phyloP scores from a whole-genome alignment of 2,888 invertebrate genomes.

The Tinea trinotella region DNA sequence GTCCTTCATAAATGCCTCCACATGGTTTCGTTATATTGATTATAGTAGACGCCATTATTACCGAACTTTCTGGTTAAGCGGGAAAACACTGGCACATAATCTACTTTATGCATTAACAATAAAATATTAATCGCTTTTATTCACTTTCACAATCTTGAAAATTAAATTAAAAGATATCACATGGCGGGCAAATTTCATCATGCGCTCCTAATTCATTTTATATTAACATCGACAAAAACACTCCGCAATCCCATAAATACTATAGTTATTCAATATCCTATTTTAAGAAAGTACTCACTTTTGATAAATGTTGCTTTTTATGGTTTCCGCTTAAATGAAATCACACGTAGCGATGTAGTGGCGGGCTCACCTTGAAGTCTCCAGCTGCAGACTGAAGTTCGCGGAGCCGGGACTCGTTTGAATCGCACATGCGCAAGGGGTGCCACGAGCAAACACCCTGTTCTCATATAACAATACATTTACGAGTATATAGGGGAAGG shows the following conservation, averaged over 20 bases:
- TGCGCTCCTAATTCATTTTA: neutral
- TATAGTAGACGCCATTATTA: neutral
- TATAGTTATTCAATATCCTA: neutral
- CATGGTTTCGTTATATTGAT: slow-evolving; percentile 30
- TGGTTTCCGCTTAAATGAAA: neutral
- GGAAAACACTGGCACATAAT: neutral
- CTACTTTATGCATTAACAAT: neutral
- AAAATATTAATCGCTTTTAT: neutral
- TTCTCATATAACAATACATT: slow-evolving; percentile 7
- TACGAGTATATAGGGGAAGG: slow-evolving; percentile 8
- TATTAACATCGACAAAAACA: neutral
- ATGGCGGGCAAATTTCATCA: neutral
- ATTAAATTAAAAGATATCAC: neutral
- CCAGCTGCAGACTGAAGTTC: slow-evolving; percentile 55
- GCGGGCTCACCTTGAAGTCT: slow-evolving; percentile 32
- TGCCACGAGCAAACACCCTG: neutral
- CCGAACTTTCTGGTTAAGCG: neutral
- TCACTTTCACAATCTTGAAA: neutral
- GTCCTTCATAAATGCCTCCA: slow-evolving; percentile 26
- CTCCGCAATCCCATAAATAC: neutral
- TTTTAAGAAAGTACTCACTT: neutral
- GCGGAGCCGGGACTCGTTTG: slow-evolving; percentile 33
- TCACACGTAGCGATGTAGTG: neutral
- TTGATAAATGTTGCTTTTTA: slow-evolving; percentile 6
- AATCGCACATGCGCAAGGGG: slow-evolving; percentile 60